Base-by-base conservation (phyloP, 2,113 vertebrate genomes). In the Alouatta palliata region DNA sequence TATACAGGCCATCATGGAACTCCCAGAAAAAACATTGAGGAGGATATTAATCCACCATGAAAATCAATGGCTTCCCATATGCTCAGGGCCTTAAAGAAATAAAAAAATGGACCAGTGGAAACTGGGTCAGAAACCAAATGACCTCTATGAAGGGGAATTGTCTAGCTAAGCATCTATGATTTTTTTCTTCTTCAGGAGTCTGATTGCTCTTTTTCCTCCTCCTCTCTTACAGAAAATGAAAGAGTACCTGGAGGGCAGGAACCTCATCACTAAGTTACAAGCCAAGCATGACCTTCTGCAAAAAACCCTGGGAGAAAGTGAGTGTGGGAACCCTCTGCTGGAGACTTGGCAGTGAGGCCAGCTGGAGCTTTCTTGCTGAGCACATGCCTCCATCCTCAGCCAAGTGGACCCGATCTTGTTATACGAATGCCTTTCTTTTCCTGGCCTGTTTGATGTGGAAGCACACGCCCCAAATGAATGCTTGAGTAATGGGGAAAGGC, bases 241-340 rank as follows among this genome's bases (percentile, higher is more conserved):
- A 98, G 99, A 99, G 97, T 99, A 99, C 98, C 99, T 99, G 97
- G 99, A 99, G 97, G 99, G 99, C 95, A 99, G 99, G 98, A 99
- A 99, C 98, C 99, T 99, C 98, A 99, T 99, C 98, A 99, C 99
- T 6, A 99, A 99, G 98, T 99, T 99, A 66, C 99, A 99, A 98
- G 99, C 99, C 98, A 99, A 99, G 98, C 99, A 99, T 0, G 99
- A 99, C 97, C 99, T 99, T 88, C 99, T 99, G 3, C 98, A 99
- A 98, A 99, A 99, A 98, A 99, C 99, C 91, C 98, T 99, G 97
- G 99, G 99, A 98, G 99, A 99, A 98, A 99, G 99, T 99, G 98
- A 99, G 99, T 99, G n/a, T 88, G 93, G n/a, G 83, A 64, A 61
- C 19, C 0, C 10, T 82, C 81, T 8, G 0, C 40, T 20, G 0